A percentile compares a stretch with the other conserved stretches of the same genome.
Evolutionary conservation across 2,888 invertebrate species (phyloP).

Genomic region (Ectemnius lituratus): DNA sequence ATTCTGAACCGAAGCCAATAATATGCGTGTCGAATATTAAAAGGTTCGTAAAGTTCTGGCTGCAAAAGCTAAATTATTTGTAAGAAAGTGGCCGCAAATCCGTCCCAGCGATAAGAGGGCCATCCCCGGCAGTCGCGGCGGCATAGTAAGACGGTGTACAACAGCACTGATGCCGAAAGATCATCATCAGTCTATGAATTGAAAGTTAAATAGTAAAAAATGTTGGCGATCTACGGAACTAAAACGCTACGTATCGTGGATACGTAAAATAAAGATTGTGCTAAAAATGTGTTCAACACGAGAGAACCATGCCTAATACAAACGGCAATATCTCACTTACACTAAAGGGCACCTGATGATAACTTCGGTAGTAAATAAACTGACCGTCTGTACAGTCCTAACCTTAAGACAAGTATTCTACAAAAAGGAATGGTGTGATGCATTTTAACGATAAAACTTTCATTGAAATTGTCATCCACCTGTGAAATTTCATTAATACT

Average conservation of each 20-base stretch:
- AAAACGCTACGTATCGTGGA: not conserved
- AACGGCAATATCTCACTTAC: slow-evolving; percentile 37
- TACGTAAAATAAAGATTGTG: slow-evolving; percentile 3
- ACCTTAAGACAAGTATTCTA: slow-evolving; percentile 55
- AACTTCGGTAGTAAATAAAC: slow-evolving; percentile 49
- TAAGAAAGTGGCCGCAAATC: slow-evolving; percentile 25
- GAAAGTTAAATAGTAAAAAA: too few relatives aligned
- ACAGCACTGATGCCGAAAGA: not conserved
- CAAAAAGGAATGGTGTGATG: slow-evolving; percentile 36
- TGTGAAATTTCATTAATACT: slow-evolving; percentile 45
- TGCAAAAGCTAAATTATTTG: slow-evolving; percentile 40
- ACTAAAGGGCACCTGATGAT: slow-evolving; percentile 49
- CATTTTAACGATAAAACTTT: slow-evolving; percentile 48
- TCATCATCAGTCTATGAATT: not conserved
- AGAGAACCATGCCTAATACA: slow-evolving; percentile 45
- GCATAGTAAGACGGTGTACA: slow-evolving; percentile 18
- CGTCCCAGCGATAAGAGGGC: slow-evolving; percentile 47
- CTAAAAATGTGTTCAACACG: not conserved
- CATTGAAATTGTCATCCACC: slow-evolving; percentile 36
- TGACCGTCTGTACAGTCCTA: slow-evolving; percentile 46
- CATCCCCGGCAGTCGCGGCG: slow-evolving; percentile 32
- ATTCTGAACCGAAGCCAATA: slow-evolving; percentile 41
- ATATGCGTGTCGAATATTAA: slow-evolving; percentile 38
- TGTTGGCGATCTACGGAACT: not conserved
- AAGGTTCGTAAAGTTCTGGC: slow-evolving; percentile 37